Percentiles rank a stretch among this genome's conserved stretches.
Evolutionary conservation across 2,113 vertebrate genomes (phyloP).

Genomic region (Ameiurus melas): DNA sequence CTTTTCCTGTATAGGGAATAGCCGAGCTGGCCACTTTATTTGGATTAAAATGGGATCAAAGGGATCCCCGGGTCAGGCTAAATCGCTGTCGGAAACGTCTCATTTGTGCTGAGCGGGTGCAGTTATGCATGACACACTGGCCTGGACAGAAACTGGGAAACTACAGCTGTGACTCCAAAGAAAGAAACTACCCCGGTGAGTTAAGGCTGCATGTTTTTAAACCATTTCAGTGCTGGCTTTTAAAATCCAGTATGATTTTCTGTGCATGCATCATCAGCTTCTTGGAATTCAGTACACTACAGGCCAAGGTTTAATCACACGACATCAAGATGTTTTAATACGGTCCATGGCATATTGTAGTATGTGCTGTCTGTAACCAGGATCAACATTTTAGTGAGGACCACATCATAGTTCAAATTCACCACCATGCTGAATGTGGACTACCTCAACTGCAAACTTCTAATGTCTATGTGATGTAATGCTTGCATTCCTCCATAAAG

Average conservation of each 20-base stretch:
- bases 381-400: neutral
- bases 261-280: neutral
- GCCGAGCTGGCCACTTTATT: slow-evolving; percentile 30
- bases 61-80: slow-evolving; percentile 24
- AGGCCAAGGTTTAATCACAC: neutral
- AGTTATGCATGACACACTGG: slow-evolving; percentile 25
- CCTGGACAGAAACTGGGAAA: slow-evolving; percentile 14
- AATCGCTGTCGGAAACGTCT: slow-evolving; percentile 35
- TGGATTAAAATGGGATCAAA: slow-evolving; percentile 46
- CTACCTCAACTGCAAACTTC: neutral
- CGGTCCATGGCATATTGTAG: neutral
- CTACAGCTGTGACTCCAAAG: neutral
- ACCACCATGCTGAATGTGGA: neutral
- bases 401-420: neutral
- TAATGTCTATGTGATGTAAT: neutral
- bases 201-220: neutral
- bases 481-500: neutral
- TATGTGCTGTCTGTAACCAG: neutral
- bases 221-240: neutral
- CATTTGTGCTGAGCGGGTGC: slow-evolving; percentile 16
- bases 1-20: slow-evolving; percentile 52
- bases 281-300: neutral
- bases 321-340: neutral
- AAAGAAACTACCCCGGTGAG: neutral
- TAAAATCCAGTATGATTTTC: neutral